phyloP scores from a whole-genome alignment of 2,888 invertebrate genomes.

The Scaptomyza tumidula region DNA sequence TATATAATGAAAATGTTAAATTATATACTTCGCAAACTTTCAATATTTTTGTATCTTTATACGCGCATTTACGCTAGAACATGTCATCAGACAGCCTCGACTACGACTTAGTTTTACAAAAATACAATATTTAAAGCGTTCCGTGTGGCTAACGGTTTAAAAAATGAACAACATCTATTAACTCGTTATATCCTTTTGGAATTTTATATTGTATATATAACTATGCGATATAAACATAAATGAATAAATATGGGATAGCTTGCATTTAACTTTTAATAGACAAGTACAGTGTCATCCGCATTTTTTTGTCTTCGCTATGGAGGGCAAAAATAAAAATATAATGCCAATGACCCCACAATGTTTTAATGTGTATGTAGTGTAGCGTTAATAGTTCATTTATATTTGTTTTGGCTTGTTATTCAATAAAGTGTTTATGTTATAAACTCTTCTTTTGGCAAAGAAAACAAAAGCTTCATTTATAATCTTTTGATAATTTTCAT shows the following conservation, averaged over 20 bases:
- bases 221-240: no score
- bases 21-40: no score
- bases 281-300: not conserved
- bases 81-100: not conserved
- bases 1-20: not conserved
- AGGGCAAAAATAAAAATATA: no score
- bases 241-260: not conserved
- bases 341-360: conserved; percentile 44
- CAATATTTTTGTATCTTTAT: no score
- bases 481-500: conserved; percentile 64
- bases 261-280: not conserved
- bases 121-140: not conserved
- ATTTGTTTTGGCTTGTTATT: conserved; percentile 22
- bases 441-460: not conserved
- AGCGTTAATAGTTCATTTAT: conserved; percentile 23
- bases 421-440: not conserved
- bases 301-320: conserved; percentile 10
- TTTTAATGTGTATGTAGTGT: conserved; percentile 20
- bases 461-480: not conserved
- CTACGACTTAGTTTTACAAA: not conserved
- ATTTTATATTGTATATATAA: not conserved
- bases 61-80: no score
- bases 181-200: not conserved
- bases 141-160: no score
- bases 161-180: not conserved